Base-by-base conservation (phyloP, 2,888 invertebrate genomes). In the Cantharis nigra region DNA sequence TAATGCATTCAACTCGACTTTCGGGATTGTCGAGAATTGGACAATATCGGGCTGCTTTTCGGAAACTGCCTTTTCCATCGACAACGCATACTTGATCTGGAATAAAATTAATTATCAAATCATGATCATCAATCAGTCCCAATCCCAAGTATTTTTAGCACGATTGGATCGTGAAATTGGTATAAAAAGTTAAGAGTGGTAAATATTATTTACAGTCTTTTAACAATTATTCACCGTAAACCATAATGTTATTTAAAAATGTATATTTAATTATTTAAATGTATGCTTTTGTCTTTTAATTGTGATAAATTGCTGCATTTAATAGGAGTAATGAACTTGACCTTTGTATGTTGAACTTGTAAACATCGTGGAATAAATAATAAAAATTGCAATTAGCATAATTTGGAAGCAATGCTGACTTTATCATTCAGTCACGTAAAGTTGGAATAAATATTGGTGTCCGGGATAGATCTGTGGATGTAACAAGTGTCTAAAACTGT, bases 71-170 rank as follows among this genome's bases (percentile, higher is more conserved):
- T 3, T 90, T 89, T 0, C 92, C 92, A 85, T 94, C 93, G 0
- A 95, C 94, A 23, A 94, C 90, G 85, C 95, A 95, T 16, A 95
- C 89, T 33, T 92, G 90, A 81, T 93, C 95, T 95, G 89, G 20
- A 89, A 89, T 74, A 33, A 72, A 73, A n/a, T n/a, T n/a, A 33
- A 14, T 30, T 67, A n/a, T 33, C 62, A 13, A 3, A 3, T 10
- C 9, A 33, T 3, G 0, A 30, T 30, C 28, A 30, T 9, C 28
- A 26, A 26, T 26, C 26, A 26, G 26, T 26, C 4, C 9, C 10
- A n/a, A n/a, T n/a, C n/a, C n/a, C n/a, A n/a, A n/a, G n/a, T n/a
- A n/a, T n/a, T n/a, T n/a, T n/a, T n/a, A n/a, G n/a, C n/a, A 23
- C 5, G 23, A 20, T 20, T 20, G 20, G 3, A 20, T 20, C 20